Evolutionary conservation across 2,113 vertebrate genomes (phyloP).

Genomic region (Zosterops pallidus): DNA sequence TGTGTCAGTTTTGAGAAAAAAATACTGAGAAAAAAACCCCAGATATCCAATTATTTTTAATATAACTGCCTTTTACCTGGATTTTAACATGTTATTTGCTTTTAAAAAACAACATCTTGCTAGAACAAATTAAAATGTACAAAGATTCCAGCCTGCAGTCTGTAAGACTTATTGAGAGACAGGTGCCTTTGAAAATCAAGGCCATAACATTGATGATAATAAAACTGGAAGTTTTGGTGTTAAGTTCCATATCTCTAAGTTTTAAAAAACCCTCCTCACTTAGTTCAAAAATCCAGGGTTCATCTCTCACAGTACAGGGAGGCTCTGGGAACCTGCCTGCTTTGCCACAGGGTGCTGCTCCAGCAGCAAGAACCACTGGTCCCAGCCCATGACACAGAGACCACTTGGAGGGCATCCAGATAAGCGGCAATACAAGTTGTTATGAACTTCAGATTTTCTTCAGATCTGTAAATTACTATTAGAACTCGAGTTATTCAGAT

Average conservation of each 20-base stretch:
- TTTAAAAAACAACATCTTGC: not conserved
- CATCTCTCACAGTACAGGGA: not conserved
- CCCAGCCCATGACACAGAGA: not conserved
- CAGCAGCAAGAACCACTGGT: not conserved
- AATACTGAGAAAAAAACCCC: accelerated
- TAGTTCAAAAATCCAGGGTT: not conserved
- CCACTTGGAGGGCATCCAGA: not conserved
- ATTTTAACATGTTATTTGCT: not conserved
- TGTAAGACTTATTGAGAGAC: not conserved
- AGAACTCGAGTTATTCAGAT: not conserved
- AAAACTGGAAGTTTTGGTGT: not conserved
- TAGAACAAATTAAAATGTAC: not conserved
- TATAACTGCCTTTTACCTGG: not conserved
- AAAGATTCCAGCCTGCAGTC: not conserved
- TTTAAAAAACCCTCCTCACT: not conserved
- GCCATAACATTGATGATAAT: not conserved
- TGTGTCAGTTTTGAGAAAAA: not conserved
- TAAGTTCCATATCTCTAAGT: not conserved
- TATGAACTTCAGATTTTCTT: not conserved
- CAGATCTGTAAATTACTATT: not conserved
- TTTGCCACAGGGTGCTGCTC: not conserved
- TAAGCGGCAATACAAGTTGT: not conserved
- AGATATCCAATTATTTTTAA: not conserved
- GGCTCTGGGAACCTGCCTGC: not conserved
- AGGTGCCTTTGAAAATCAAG: not conserved